phyloP scores from a whole-genome alignment of 1,140 invertebrate genomes.

The Proales similis region DNA sequence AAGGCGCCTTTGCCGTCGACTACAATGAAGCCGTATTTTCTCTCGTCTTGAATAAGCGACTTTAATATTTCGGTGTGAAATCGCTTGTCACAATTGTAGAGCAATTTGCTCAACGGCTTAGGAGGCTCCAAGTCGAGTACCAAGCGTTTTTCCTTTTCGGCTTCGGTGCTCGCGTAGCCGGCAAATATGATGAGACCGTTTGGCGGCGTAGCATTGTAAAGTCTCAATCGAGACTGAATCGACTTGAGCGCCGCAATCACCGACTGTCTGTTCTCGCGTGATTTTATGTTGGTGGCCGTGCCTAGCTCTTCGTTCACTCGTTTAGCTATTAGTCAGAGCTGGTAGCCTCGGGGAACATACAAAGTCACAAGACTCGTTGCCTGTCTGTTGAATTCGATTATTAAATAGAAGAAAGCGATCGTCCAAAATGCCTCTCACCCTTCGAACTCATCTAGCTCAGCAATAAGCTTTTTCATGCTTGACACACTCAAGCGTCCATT shows the following conservation, averaged over 20 bases:
- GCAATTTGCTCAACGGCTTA: conserved; percentile 97
- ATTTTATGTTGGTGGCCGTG: conserved; percentile 99
- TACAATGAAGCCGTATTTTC: conserved; percentile 99
- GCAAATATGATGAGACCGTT: conserved; percentile 99
- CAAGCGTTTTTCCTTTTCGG: conserved; percentile 99
- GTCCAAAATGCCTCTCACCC: too few species aligned
- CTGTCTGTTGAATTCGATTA: conserved; percentile 76
- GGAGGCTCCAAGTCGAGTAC: conserved; percentile 99
- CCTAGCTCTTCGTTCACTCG: conserved; percentile 99
- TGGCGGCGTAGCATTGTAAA: conserved; percentile 97
- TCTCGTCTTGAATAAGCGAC: conserved; percentile 92
- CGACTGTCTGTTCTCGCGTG: conserved; percentile 91
- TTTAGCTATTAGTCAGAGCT: conserved; percentile 95
- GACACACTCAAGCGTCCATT: too few species aligned
- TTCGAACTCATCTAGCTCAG: too few species aligned
- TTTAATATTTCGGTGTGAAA: conserved; percentile 68
- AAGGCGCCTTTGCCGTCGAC: conserved; percentile 99
- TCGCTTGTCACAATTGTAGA: conserved; percentile 99
- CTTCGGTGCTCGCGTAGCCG: conserved; percentile 99
- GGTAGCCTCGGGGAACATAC: conserved; percentile 98
- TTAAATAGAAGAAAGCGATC: conserved; percentile 38
- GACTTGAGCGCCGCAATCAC: conserved; percentile 98
- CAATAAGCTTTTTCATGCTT: too few species aligned
- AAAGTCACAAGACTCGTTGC: conserved; percentile 99
- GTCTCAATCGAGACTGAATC: conserved; percentile 94